Evolutionary conservation across 23 tunicate genomes (phyloP), one percentile per base, ranked within the genome.

Genomic region (Aplidium turbinatum): DNA sequence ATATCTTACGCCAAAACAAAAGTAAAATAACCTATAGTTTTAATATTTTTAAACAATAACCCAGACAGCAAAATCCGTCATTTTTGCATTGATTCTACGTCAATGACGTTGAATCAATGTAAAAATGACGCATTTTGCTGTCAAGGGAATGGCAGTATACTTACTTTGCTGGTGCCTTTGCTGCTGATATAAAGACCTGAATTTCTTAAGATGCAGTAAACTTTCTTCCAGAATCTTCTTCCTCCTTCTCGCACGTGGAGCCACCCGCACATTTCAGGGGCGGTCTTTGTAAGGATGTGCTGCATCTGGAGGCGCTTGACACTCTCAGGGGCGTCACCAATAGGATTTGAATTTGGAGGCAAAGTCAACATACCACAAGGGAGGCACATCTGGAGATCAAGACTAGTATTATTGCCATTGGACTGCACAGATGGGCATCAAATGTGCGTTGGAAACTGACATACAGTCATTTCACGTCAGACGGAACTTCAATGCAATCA

Each of bases 251-350:
- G 55, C 0, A 78, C 80, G 34, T 84, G 75, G 18, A 91, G 73
- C 87, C 87, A 84, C 2, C 97, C 97, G 57, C 85, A 78, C 72
- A 84, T 62, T 72, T 91, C 92, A 1, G 91, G 86, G 23, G 97
- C 92, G 0, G 86, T 91, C 40, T 91, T 91, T 35, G 90, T 79
- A 21, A 91, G 40, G 22, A 91, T 57, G 46, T 84, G 71, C 51
- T 67, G 68, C 78, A 88, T 71, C 53, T 88, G 96, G 35, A 67
- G 25, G 35, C 87, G 77, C 24, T 76, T 45, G 0, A 54, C 87
- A 1, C 30, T 60, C n/a, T 75, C 82, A 0, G 68, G 33, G 21
- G n/a, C 61, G 18, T 80, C 81, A 19, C 33, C 38, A 18, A 35
- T 33, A 16, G 47, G 38, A 16, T 69, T 26, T 1, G 72, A 63